Base-by-base conservation (phyloP, 2,113 vertebrate species). In the Leiothrix lutea region DNA sequence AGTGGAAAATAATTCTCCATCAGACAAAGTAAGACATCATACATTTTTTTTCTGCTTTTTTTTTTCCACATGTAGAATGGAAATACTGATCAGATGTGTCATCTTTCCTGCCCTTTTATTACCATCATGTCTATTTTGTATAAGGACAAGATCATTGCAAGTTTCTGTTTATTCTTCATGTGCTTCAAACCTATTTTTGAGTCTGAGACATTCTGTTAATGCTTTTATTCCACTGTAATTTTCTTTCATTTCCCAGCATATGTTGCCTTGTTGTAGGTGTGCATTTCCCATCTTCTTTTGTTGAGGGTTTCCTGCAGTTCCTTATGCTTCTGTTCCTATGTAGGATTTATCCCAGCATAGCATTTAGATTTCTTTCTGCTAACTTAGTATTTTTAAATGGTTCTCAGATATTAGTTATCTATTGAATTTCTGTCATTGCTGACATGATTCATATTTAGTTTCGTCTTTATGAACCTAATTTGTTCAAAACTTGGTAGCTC, bases 1-100 rank as follows among this genome's bases (percentile, higher is more conserved):
- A 86, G 62, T 92, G 72, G 75, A 94, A 95, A 73, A 23, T 73
- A 35, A 86, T 88, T 88, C 53, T 92, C n/a, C 47, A 58, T 65
- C 31, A 66, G 28, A 14, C 12, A 18, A 62, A 62, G 42, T 44
- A 80, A 31, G 56, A 70, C 0, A 7, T 56, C 33, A 67, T 71
- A 54, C 23, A 0, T 25, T 31, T 38, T 61, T 28, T 47, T 31
- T 7, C 5, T 25, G 13, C 8, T 8, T 23, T 31, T 35, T 16
- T 64, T 19, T n/a, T n/a, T n/a, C n/a, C 8, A 50, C 60, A 33
- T 57, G 9, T 36, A 65, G 40, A 77, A 53, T 82, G 67, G 40
- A 88, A 88, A 70, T 57, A 73, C 29, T 83, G 48, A 77, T 94
- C 25, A 18, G 28, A 69, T 86, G 24, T 80, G 58, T 95, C 44